Base-by-base conservation (phyloP, 2,113 vertebrate genomes). In the Percopsis transmontana region DNA sequence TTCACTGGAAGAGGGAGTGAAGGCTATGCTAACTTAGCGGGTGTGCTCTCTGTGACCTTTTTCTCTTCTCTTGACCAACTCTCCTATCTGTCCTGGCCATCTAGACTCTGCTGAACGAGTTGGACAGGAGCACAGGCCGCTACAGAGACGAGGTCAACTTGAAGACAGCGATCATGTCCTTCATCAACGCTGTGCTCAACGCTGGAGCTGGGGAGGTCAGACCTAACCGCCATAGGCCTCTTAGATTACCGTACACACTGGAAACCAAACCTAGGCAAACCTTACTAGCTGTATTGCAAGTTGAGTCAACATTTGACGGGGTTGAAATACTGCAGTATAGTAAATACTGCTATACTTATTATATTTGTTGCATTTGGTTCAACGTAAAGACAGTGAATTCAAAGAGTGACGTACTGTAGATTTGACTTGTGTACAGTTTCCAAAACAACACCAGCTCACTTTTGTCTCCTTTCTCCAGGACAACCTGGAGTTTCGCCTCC, bases 81-180 rank as follows among this genome's bases (percentile, higher is more conserved):
- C 20, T 20, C 13, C 39, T 3, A 0, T 76, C 4, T 68, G 5
- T 57, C 45, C 50, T 21, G 15, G 23, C 10, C 21, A 13, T 14
- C 2, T 63, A 99, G 97, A 95, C 95, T 0, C 81, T 99, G 77
- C 84, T 98, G 84, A 97, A 96, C 0, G 96, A 99, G 79, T 88
- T 99, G 50, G 97, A 99, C 86, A 90, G 91, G 74, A 98, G 95
- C 65, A 92, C 95, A 59, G 97, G 97, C 6, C 92, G 93, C 60
- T 99, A 99, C 85, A 90, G 94, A 74, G 97, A 99, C 16, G 97
- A 99, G 88, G 97, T 99, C 68, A 99, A 95, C 83, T 88, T 99
- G 68, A 99, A 99, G 91, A 99, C 97, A 1, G 96, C 97, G 83
- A 97, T 98, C 83, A 99, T 99, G 96, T 98, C 96, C 77, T 99